Base-by-base conservation (phyloP, 1,140 invertebrate species). In the Micrasema minimum region DNA sequence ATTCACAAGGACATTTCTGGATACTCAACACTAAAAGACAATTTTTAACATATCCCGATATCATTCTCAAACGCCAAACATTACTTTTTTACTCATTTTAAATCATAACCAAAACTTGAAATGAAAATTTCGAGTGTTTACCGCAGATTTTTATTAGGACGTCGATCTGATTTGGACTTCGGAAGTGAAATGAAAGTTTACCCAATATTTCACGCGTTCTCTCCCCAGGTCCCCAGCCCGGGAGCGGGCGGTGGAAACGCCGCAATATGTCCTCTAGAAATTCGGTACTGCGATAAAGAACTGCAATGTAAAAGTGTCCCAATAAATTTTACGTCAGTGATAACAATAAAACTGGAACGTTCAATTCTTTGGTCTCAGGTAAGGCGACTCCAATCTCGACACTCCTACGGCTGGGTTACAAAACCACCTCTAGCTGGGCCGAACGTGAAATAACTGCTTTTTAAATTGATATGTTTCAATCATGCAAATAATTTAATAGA, bases 281-380 rank as follows among this genome's bases (percentile, higher is more conserved):
- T n/a, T 62, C 26, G 43, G 41, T 45, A 7, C 35, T 43, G 12
- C 65, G 65, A 53, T 66, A 66, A 66, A 66, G 48, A 16, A 22
- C 4, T 22, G 26, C 65, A 41, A 48, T 41, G 50, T 38, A 53
- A 53, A 66, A 66, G 66, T 69, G 66, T 59, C 66, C 20, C 66
- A 69, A 69, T 69, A 69, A 69, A 69, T 69, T 69, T 69, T 46
- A 69, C 53, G 66, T 59, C 66, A 45, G 66, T 69, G 66, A 69
- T 69, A 69, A 69, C 66, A 69, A 59, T 69, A 59, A 59, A 59
- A 61, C 22, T 59, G 66, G 55, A 61, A 41, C 22, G 23, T 31
- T 59, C 66, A 57, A 38, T 59, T 69, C 45, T 14, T 26, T 11
- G 51, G 48, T 67, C 11, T 14, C 45, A 53, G 37, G 51, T 59